phyloP scores from a whole-genome alignment of 1,140 invertebrate genomes.

The Hetaerina americana region DNA sequence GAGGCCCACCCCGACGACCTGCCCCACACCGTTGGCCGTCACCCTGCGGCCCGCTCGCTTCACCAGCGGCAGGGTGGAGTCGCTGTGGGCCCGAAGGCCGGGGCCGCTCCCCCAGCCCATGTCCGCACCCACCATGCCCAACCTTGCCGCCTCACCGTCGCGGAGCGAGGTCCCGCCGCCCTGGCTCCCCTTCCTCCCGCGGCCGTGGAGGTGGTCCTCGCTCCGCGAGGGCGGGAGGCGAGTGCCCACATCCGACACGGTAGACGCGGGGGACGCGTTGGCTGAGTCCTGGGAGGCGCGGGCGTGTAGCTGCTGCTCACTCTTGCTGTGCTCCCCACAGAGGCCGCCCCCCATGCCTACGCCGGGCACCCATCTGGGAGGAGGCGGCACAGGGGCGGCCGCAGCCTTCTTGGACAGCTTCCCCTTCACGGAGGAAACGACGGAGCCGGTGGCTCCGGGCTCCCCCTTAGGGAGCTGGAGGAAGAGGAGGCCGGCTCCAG shows the following conservation, averaged over 20 bases:
- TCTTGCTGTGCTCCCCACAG: conserved; percentile 66
- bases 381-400: not conserved
- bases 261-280: not conserved
- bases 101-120: not conserved
- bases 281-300: not conserved
- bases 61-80: conserved; percentile 4
- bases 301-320: conserved; percentile 54
- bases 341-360: not conserved
- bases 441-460: not conserved
- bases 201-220: conserved; percentile 53
- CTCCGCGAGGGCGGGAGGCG: conserved; percentile 57
- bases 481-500: not conserved
- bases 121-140: not conserved
- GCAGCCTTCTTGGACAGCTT: not conserved
- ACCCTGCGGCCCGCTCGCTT: not conserved
- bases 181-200: conserved; percentile 32
- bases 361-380: not conserved
- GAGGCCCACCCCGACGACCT: not conserved
- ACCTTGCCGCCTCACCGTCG: not conserved
- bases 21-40: not conserved
- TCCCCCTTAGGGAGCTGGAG: not conserved
- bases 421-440: not conserved
- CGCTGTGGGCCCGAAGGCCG: conserved; percentile 3
- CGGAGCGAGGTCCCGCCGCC: not conserved
- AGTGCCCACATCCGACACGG: not conserved